phyloP scores from a whole-genome alignment of 2,797 vertebrate species.

The Lithobates sylvaticus region DNA sequence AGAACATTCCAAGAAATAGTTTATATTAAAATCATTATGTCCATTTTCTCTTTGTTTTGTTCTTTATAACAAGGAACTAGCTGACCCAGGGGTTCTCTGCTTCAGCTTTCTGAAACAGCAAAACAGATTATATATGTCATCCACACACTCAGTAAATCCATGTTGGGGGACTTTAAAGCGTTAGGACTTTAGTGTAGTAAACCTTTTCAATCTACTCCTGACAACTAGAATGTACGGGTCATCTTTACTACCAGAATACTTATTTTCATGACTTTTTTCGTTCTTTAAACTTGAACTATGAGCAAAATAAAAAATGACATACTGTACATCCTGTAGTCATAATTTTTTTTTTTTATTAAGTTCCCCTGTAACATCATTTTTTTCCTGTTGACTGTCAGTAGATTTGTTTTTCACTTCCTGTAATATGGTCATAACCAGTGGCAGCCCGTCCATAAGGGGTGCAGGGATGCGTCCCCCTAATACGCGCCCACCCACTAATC shows the following conservation, averaged over 20 bases:
- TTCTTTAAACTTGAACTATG: not conserved
- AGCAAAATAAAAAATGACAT: not conserved
- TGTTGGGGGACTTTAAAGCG: not conserved
- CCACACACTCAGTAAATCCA: constrained; percentile 7
- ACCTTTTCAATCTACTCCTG: constrained; percentile 1
- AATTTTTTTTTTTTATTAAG: too few relatives aligned
- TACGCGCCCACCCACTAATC: too few relatives aligned
- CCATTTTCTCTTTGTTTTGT: constrained; percentile 16
- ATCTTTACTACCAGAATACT: not conserved
- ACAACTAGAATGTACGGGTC: not conserved
- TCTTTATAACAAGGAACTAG: constrained; percentile 17
- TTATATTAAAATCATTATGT: constrained; percentile 13
- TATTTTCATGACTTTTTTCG: not conserved
- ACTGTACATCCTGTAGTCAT: not conserved
- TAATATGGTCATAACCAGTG: too few relatives aligned
- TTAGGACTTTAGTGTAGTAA: not conserved
- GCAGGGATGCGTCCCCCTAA: too few relatives aligned
- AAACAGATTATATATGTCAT: constrained; percentile 12
- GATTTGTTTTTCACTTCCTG: too few relatives aligned
- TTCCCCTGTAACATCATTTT: too few relatives aligned
- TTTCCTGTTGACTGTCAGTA: too few relatives aligned
- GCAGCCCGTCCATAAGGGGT: too few relatives aligned
- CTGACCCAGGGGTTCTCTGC: not conserved
- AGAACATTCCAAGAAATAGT: constrained; percentile 29
- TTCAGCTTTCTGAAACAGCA: not conserved